Base-by-base conservation (phyloP, 2,888 invertebrate species). In the Synanthedon vespiformis region DNA sequence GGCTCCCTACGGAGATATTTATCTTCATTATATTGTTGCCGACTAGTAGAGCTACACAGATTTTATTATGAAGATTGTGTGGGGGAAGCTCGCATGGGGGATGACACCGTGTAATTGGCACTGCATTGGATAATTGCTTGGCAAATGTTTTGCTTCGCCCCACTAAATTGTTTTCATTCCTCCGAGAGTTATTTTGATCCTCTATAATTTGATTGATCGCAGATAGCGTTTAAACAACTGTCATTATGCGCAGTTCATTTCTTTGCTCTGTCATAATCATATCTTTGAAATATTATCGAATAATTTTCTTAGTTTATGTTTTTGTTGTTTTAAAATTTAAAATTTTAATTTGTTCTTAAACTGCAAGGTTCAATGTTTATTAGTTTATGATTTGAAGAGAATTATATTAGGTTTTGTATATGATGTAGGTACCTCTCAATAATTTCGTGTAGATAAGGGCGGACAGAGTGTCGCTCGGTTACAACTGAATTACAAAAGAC, bases 1-100 rank as follows among this genome's bases (percentile, higher is more conserved):
- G 58, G 66, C 64, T 83, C 85, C 86, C 84, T 60, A 67, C 59
- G 55, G 84, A 68, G 82, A 81, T 83, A 86, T 86, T 82, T 77
- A 85, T 86, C 85, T 85, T 78, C 81, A 86, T 86, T 80, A 76
- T 68, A 70, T 72, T 70, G 73, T 66, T 65, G 72, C 64, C 65
- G 74, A 77, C 74, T 78, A 73, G 67, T 75, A 77, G 77, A 10
- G 12, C n/a, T n/a, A 77, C 80, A 76, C 77, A 73, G 78, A 80
- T 83, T 82, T 79, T 80, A 81, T 80, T 80, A 73, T 74, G 74
- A 69, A 77, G 73, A 77, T 79, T 79, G 73, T 73, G 67, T 67
- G 70, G 77, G 77, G 75, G 73, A 22, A 67, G 68, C 66, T 64
- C 61, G 68, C 62, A 34, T 62, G 61, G 59, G 75, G 80, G 79